Evolutionary conservation across 2,113 vertebrate genomes (phyloP).

Genomic region (Python bivittatus): DNA sequence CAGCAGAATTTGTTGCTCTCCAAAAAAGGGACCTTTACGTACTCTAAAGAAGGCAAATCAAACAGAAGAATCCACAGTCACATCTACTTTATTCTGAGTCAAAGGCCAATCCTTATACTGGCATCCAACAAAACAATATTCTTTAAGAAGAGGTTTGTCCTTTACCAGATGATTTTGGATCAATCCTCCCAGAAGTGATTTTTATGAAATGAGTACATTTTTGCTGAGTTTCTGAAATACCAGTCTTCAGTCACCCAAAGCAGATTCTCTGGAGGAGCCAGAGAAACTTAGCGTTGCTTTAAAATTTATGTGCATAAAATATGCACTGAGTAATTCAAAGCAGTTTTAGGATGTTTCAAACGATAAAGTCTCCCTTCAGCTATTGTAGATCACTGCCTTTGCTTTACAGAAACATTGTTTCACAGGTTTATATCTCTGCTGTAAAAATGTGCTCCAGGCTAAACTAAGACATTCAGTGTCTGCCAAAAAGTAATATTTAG

Average conservation of each 20-base stretch:
- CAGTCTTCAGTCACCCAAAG: conserved; percentile 43
- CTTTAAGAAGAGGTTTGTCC: background rate
- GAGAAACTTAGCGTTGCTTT: conserved; percentile 11
- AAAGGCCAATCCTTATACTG: background rate
- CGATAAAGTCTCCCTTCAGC: conserved; percentile 54
- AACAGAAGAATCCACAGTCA: background rate
- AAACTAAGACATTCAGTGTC: conserved; percentile 40
- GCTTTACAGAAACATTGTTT: conserved; percentile 58
- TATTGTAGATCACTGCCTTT: conserved; percentile 54
- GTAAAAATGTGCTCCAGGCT: conserved; percentile 54
- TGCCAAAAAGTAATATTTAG: conserved; percentile 39
- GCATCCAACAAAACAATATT: background rate
- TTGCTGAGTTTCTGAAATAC: conserved; percentile 53
- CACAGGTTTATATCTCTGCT: conserved; percentile 54
- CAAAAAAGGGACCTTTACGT: background rate
- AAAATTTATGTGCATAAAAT: conserved; percentile 55
- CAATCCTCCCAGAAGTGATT: conserved; percentile 27
- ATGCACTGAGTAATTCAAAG: conserved; percentile 60
- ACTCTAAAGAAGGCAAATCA: background rate
- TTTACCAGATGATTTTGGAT: conserved; percentile 24
- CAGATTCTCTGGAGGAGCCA: conserved; percentile 20
- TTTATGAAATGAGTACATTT: conserved; percentile 49
- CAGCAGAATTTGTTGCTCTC: too few relatives aligned
- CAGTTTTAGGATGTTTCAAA: conserved; percentile 54
- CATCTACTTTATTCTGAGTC: background rate